Evolutionary conservation across 1,140 invertebrate genomes (phyloP), one percentile per base, ranked within the genome.

Genomic region (Asobara japonica): DNA sequence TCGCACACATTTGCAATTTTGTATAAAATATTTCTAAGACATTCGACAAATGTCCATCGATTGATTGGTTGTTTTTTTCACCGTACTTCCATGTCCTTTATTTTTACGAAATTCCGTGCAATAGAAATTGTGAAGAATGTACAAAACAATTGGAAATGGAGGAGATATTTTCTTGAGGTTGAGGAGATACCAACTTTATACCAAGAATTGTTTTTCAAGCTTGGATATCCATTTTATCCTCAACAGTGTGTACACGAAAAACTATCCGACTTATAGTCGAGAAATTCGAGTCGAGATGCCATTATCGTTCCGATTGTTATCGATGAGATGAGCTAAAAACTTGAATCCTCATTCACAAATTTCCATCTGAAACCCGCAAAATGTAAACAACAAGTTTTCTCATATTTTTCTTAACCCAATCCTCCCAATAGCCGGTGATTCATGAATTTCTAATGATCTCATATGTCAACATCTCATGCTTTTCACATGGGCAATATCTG

Each of bases 191-290:
- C 22, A 45, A 5, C 22, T 56, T 10, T 56, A 56, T 27, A 56
- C 25, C 51, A 56, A 25, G 51, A 56, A 56, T 56, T 56, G 51
- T 56, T 56, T 56, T 56, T 11, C 51, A 56, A 45, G n/a, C 41
- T 22, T 56, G 51, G 41, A 45, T 56, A 56, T 56, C 51, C 22
- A 56, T 56, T 56, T 16, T 51, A 51, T 51, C 22, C 25, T 22
- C 51, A 27, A 27, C 20, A 56, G 25, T 56, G 51, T 56, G 51
- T 56, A 56, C 51, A 56, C 51, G 51, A 56, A 56, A 56, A 56
- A 56, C 51, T 56, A 56, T 56, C 51, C 22, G 51, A 56, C 20
- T 56, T 56, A 20, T 51, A 56, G 11, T 18, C 51, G 18, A 56
- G 22, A 11, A 56, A 51, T 51, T 51, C 45, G 45, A 51, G 18